Percentiles rank a stretch among this genome's conserved stretches.
Conservation (phyloP, 2,888 invertebrate species). For the Tromatobia lineatoria region DNA sequence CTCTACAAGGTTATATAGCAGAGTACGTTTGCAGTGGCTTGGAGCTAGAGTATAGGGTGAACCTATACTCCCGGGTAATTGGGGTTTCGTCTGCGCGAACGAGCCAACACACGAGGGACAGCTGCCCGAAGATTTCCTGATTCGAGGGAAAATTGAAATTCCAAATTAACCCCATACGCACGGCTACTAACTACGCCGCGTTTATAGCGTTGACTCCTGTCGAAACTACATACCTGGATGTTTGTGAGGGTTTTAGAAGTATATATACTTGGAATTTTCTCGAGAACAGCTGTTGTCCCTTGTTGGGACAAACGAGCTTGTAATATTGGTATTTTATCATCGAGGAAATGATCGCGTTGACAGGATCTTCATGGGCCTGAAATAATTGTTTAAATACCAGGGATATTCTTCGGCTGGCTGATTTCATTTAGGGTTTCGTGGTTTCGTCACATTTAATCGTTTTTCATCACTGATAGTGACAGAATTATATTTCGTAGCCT, state of each 20-base stretch:
- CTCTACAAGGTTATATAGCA: slow-evolving; percentile 29
- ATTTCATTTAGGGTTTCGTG: neutral
- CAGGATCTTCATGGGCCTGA: slow-evolving; percentile 4
- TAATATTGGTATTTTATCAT: slow-evolving; percentile 30
- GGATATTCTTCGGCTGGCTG: neutral
- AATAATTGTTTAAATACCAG: neutral
- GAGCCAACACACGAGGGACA: slow-evolving; percentile 51
- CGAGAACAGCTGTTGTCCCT: slow-evolving; percentile 40
- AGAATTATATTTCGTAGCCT: too few relatives aligned
- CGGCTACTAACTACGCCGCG: neutral
- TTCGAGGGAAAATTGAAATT: slow-evolving; percentile 71
- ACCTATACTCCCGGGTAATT: slow-evolving; percentile 53
- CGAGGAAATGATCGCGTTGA: slow-evolving; percentile 41
- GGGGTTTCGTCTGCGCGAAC: slow-evolving; percentile 62
- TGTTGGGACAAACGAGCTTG: slow-evolving; percentile 32
- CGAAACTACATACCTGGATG: neutral
- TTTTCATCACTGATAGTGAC: too few relatives aligned
- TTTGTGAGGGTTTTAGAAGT: neutral
- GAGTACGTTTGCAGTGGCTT: slow-evolving; percentile 5
- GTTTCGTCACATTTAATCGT: too few relatives aligned
- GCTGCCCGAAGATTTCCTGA: slow-evolving; percentile 67
- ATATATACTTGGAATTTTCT: slow-evolving; percentile 37
- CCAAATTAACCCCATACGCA: slow-evolving; percentile 62
- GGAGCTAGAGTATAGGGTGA: neutral
- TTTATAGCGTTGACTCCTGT: neutral